Evolutionary conservation across 2,113 vertebrate genomes (phyloP).

Genomic region (Ailurus styani): DNA sequence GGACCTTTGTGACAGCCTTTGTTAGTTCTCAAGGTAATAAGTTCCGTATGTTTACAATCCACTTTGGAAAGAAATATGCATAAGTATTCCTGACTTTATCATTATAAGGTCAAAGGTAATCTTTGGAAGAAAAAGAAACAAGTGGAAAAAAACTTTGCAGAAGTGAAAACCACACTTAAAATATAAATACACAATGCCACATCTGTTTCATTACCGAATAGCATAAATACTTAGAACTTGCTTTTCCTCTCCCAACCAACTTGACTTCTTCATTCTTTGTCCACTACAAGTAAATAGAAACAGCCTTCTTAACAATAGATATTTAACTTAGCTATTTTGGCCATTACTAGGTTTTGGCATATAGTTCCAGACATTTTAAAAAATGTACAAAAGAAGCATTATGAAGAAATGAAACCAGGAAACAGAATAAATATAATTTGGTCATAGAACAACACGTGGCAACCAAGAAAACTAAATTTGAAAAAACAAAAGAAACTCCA

Average conservation of each 20-base stretch:
- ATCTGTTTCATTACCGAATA: slow-evolving; percentile 12
- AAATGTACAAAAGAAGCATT: not conserved
- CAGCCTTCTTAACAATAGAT: not conserved
- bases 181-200: not conserved
- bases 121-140: not conserved
- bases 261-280: not conserved
- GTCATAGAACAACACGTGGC: not conserved
- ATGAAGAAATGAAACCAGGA: slow-evolving; percentile 8
- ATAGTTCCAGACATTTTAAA: not conserved
- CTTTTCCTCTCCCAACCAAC: not conserved
- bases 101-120: slow-evolving; percentile 6
- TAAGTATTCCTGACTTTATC: not conserved
- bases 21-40: not conserved
- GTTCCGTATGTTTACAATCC: not conserved
- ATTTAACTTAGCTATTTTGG: not conserved
- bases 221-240: not conserved
- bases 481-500: not conserved
- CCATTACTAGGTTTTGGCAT: slow-evolving; percentile 32
- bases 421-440: slow-evolving; percentile 37
- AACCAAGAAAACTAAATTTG: slow-evolving; percentile 34
- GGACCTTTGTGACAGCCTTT: not conserved
- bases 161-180: not conserved
- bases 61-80: not conserved
- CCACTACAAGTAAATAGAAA: not conserved
- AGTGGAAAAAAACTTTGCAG: not conserved